These are phyloP conservation scores for Dromaius novaehollandiae DNA, from an alignment of 2,113 vertebrate genomes.

Conservation along the genomic window DNA sequence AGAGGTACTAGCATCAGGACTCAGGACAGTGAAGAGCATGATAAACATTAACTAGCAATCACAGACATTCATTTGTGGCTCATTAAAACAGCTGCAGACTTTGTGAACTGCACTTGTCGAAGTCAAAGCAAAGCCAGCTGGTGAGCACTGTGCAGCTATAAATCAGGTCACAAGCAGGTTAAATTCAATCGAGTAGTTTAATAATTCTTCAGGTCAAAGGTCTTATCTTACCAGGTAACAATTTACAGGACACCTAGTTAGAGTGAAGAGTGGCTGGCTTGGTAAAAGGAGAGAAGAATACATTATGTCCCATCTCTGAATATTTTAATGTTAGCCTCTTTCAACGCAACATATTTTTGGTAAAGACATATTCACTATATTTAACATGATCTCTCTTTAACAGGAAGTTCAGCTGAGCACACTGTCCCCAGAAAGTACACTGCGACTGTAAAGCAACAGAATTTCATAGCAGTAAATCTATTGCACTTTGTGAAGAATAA, in stretches of 20 bases:
- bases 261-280: constrained; percentile 71
- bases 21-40: not conserved
- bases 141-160: constrained; percentile 51
- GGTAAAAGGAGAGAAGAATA: constrained; percentile 75
- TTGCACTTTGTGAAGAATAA: constrained; percentile 87
- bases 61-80: not conserved
- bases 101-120: not conserved
- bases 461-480: constrained; percentile 85
- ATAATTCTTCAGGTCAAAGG: constrained; percentile 74
- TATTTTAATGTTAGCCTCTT: constrained; percentile 78
- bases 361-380: constrained; percentile 81
- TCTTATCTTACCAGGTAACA: constrained; percentile 75
- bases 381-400: constrained; percentile 73
- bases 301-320: constrained; percentile 74
- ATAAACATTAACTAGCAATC: not conserved
- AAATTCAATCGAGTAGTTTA: constrained; percentile 75
- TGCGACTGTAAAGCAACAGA: constrained; percentile 82
- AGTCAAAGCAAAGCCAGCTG: constrained; percentile 42
- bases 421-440: constrained; percentile 76
- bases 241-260: constrained; percentile 74
- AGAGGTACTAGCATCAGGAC: not conserved
- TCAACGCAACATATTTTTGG: constrained; percentile 79
- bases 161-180: constrained; percentile 72
- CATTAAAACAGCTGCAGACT: not conserved
- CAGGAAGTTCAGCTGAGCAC: constrained; percentile 75